Evolutionary conservation across 1,140 invertebrate species (phyloP).

Genomic region (Wiebesia pumilae): DNA sequence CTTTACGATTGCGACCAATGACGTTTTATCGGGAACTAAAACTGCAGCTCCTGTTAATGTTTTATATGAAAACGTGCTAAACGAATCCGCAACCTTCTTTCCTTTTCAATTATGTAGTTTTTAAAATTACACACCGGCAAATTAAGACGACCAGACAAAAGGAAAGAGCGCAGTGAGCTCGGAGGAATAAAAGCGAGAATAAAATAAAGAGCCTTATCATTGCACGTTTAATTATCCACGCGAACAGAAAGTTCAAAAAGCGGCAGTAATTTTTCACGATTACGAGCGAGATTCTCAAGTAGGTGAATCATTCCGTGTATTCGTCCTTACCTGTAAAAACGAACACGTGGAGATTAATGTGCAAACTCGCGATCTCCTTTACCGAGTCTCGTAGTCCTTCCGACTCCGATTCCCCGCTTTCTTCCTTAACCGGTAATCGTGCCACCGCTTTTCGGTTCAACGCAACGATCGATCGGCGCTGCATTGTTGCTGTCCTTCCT

Average conservation of each 20-base stretch:
- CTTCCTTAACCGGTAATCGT: too few relatives aligned
- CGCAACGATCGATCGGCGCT: too few relatives aligned
- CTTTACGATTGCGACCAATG: not conserved
- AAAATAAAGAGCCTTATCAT: not conserved
- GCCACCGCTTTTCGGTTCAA: too few relatives aligned
- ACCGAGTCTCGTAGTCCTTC: too few relatives aligned
- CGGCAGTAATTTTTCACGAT: not conserved
- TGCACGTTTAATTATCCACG: not conserved
- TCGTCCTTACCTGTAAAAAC: not conserved
- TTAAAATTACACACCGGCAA: not conserved
- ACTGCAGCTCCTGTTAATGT: not conserved
- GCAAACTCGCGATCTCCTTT: not conserved
- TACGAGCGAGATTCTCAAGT: slow-evolving; percentile 10
- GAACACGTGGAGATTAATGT: not conserved
- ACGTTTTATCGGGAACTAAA: not conserved
- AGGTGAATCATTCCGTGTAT: not conserved
- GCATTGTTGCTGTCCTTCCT: too few relatives aligned
- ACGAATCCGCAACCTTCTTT: not conserved
- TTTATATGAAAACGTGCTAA: not conserved
- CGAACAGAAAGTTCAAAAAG: slow-evolving; percentile 3
- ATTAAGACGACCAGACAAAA: not conserved
- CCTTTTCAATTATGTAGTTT: not conserved
- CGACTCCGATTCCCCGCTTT: too few relatives aligned
- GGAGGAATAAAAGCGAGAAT: not conserved
- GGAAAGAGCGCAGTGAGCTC: not conserved